Conservation (phyloP, 2,113 vertebrate genomes). For the Nibea albiflora region DNA sequence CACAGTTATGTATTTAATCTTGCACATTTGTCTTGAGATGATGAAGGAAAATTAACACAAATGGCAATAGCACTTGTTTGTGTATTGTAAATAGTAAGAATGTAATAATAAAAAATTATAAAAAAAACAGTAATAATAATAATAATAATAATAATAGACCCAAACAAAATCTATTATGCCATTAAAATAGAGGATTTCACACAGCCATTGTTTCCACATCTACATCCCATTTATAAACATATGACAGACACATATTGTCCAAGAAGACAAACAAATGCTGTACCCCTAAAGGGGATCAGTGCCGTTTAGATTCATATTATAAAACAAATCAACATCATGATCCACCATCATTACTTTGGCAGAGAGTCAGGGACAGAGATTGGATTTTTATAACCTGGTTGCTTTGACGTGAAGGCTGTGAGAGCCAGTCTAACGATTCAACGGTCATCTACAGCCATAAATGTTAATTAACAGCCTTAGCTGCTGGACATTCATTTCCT, state of each 20-base stretch:
- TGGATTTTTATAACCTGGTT: conserved; percentile 70
- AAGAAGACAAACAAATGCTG: conserved; percentile 24
- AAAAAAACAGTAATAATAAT: too few species aligned
- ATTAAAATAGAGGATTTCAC: conserved; percentile 7
- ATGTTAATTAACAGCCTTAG: conserved; percentile 76
- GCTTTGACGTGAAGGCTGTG: conserved; percentile 57
- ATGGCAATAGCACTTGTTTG: background rate
- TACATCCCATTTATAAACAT: conserved; percentile 13
- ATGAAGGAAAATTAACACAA: background rate
- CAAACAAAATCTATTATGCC: background rate
- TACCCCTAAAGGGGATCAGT: conserved; percentile 23
- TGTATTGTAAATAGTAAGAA: background rate
- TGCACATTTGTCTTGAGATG: background rate
- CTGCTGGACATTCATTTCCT: conserved; percentile 77
- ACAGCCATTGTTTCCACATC: background rate
- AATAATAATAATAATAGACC: background rate
- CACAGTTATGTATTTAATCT: background rate
- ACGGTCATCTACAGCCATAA: conserved; percentile 74
- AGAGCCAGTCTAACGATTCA: conserved; percentile 67
- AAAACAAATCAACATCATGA: conserved; percentile 67
- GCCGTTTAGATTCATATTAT: conserved; percentile 51
- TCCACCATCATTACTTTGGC: conserved; percentile 63
- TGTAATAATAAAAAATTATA: background rate
- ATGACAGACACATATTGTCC: conserved; percentile 1
- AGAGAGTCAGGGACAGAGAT: conserved; percentile 56